phyloP scores from a whole-genome alignment of 2,888 invertebrate genomes.

The Atrina japonica region DNA sequence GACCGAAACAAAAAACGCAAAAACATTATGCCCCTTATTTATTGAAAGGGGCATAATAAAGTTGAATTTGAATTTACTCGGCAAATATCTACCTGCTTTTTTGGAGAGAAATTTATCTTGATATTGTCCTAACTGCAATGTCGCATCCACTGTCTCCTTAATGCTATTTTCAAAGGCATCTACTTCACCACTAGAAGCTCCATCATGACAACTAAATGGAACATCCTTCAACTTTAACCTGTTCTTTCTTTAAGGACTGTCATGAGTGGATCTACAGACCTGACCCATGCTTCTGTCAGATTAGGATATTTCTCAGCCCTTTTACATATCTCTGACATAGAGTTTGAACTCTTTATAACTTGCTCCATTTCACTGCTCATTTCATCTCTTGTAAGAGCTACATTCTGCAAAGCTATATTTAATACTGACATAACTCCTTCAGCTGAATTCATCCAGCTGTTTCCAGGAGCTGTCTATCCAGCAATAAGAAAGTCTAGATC shows the following conservation, averaged over 20 bases:
- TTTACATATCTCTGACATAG: slow-evolving; percentile 47
- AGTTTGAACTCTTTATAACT: slow-evolving; percentile 25
- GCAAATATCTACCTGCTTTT: no score
- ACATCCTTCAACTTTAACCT: slow-evolving; percentile 32
- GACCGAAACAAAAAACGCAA: no score
- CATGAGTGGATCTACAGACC: slow-evolving; percentile 26
- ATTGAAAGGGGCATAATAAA: no score
- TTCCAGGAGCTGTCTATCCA: slow-evolving; percentile 49
- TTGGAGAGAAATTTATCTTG: no score
- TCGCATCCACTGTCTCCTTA: no score
- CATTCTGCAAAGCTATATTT: slow-evolving; percentile 51
- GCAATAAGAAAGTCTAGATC: slow-evolving; percentile 38
- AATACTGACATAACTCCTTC: slow-evolving; percentile 50
- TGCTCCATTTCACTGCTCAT: slow-evolving; percentile 32
- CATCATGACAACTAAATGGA: neutral
- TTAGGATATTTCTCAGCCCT: slow-evolving; percentile 36
- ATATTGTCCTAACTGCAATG: no score
- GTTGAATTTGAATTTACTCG: no score
- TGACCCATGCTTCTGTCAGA: slow-evolving; percentile 36
- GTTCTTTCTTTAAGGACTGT: slow-evolving; percentile 34
- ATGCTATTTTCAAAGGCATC: neutral
- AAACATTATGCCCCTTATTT: no score
- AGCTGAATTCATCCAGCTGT: slow-evolving; percentile 49
- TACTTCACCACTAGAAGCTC: neutral
- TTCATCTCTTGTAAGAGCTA: slow-evolving; percentile 38